Evolutionary conservation across 2,888 invertebrate genomes (phyloP), one percentile per base, ranked within the genome.

Genomic region (Lathronympha strigana): DNA sequence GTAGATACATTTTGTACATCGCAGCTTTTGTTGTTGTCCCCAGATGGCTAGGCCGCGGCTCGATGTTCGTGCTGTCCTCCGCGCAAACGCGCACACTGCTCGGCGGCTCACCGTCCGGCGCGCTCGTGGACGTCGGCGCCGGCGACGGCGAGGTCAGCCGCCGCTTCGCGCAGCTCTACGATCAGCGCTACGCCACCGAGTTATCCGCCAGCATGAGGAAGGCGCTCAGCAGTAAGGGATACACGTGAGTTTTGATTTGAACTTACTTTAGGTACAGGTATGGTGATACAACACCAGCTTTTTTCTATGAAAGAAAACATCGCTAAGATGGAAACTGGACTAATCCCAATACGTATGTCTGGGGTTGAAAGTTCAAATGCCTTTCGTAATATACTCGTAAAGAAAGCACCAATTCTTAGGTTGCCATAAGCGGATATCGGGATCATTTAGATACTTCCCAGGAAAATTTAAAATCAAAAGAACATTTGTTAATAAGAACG

Each of bases 81-180:
- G 90, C 93, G 8, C 98, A 99, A 80, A 96, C 98, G 73, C 92
- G 93, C 67, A 86, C 90, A 63, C 88, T 98, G 72, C 87, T 96
- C 71, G 83, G 84, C 54, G 80, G 79, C 4, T 82, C 84, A 49
- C 70, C 69, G 19, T 63, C 73, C 28, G 83, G 81, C 49, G 88
- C 94, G 8, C 80, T 96, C 45, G 92, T 98, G 53, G 98, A 99
- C 90, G 93, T 99, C 61, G 99, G 99, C 53, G 98, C 99, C 2
- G 99, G 99, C 1, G 99, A 99, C 90, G 99, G 99, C 0, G 96
- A 96, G 78, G 98, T 98, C 58, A 98, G 98, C 43, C 92, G 95
- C 17, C 94, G 95, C 67, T 94, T 98, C 87, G 94, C 95, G 0
- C 93, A 94, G 58, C 93, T 96, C 69, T 98, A 96, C 89, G 83